phyloP scores from a whole-genome alignment of 1,140 invertebrate genomes.

The Eufriesea mexicana region DNA sequence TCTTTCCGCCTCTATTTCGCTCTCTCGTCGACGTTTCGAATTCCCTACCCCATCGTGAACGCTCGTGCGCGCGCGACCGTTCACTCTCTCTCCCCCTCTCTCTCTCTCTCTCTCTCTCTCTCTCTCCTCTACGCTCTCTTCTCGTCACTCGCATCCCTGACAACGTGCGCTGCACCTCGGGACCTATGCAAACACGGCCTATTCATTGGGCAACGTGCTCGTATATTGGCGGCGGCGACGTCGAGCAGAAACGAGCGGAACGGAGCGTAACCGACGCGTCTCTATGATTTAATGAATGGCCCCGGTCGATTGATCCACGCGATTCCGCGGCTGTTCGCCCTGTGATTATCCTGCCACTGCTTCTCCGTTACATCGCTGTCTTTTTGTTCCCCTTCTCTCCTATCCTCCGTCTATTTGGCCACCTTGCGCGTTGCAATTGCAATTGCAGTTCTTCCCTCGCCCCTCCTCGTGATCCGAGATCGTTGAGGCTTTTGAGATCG shows the following conservation, averaged over 20 bases:
- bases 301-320: slow-evolving; percentile 7
- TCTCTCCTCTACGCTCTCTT: neutral
- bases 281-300: slow-evolving; percentile 67
- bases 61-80: neutral
- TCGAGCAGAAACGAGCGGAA: slow-evolving; percentile 38
- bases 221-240: slow-evolving; percentile 48
- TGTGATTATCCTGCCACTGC: neutral
- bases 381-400: too few relatives aligned
- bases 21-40: slow-evolving; percentile 32
- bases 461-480: too few relatives aligned
- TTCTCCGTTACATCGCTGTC: neutral
- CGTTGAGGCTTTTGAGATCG: too few relatives aligned
- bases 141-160: slow-evolving; percentile 17
- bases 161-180: slow-evolving; percentile 62
- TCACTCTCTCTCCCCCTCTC: neutral
- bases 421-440: too few relatives aligned
- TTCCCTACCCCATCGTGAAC: slow-evolving; percentile 41
- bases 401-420: too few relatives aligned
- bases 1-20: slow-evolving; percentile 3
- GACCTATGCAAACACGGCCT: slow-evolving; percentile 76
- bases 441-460: too few relatives aligned
- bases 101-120: neutral
- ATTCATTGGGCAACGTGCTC: slow-evolving; percentile 73
- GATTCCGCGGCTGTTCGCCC: neutral
- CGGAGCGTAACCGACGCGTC: slow-evolving; percentile 51